phyloP scores from a whole-genome alignment of 1,140 invertebrate genomes.

The Halictus rubicundus region DNA sequence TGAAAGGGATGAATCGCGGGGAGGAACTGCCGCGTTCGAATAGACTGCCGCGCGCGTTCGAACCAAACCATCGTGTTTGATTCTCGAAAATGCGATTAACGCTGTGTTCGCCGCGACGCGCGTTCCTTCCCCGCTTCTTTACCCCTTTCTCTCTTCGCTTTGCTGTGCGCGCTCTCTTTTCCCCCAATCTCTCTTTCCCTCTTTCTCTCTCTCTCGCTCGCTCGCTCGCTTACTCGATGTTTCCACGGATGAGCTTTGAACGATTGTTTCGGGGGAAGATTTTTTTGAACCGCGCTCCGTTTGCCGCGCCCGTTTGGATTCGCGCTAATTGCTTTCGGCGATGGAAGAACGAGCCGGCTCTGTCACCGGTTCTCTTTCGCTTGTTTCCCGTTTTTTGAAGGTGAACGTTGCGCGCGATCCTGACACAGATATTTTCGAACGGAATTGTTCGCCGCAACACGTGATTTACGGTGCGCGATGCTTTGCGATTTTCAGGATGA shows the following conservation, averaged over 20 bases:
- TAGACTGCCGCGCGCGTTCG: not conserved
- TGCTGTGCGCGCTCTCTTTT: not conserved
- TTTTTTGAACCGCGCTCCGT: not conserved
- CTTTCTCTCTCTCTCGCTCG: not conserved
- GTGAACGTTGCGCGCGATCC: not conserved
- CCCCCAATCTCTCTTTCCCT: not conserved
- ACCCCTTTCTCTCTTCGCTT: not conserved
- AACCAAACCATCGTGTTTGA: slow-evolving; percentile 2
- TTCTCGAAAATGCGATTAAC: slow-evolving; percentile 5
- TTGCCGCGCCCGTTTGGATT: not conserved
- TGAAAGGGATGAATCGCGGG: not conserved
- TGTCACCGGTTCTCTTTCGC: not conserved
- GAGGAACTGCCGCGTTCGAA: not conserved
- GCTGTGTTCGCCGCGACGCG: not conserved
- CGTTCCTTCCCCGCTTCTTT: not conserved
- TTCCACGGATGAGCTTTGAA: not conserved
- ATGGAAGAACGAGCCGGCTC: not conserved
- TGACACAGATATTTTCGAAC: not conserved
- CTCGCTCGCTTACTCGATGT: not conserved
- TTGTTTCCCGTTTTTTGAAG: not conserved
- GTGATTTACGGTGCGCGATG: not conserved
- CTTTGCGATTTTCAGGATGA: too few species aligned
- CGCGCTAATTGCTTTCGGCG: not conserved
- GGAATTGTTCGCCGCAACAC: not conserved
- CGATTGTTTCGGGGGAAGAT: not conserved